Conservation (phyloP, 2,797 vertebrate genomes). For the Lates japonicus region DNA sequence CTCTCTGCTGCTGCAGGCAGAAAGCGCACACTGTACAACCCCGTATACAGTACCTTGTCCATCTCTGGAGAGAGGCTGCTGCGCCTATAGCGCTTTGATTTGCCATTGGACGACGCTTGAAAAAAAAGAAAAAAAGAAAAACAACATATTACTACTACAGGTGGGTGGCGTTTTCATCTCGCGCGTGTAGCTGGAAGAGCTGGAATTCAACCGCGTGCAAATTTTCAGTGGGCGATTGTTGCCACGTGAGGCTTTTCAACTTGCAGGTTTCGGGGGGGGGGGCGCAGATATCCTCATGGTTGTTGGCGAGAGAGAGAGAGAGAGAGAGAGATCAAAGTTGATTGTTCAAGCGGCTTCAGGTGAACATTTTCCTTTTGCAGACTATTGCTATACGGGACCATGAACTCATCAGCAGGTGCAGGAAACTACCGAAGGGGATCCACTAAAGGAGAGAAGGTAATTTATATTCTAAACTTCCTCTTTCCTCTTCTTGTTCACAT, state of each 20-base stretch:
- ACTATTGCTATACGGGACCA: slow-evolving; percentile 58
- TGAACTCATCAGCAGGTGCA: slow-evolving; percentile 87
- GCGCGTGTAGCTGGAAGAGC: slow-evolving; percentile 4
- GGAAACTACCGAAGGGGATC: slow-evolving; percentile 83
- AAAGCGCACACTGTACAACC: not conserved
- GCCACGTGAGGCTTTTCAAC: slow-evolving; percentile 7
- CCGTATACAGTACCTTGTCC: not conserved
- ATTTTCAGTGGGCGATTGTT: not conserved
- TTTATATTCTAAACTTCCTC: slow-evolving; percentile 6
- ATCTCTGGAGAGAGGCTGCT: slow-evolving; percentile 13
- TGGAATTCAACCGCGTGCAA: slow-evolving; percentile 5
- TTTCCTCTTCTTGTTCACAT: not conserved
- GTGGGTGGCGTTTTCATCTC: slow-evolving; percentile 56
- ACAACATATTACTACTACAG: slow-evolving; percentile 36
- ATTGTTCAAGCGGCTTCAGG: slow-evolving; percentile 40
- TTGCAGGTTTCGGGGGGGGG: not conserved
- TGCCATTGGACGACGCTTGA: slow-evolving; percentile 24
- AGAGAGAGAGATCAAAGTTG: slow-evolving; percentile 38
- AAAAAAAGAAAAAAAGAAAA: not conserved
- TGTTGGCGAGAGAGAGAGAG: slow-evolving; percentile 3
- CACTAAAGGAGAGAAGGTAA: slow-evolving; percentile 80
- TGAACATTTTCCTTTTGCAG: slow-evolving; percentile 55
- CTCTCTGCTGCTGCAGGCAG: not conserved
- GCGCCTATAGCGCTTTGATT: slow-evolving; percentile 26
- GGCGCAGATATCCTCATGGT: not conserved